Percentiles rank a stretch among this genome's conserved stretches.
Conservation (phyloP, 1,140 invertebrate genomes). For the Pseudobourletiella spinata region DNA sequence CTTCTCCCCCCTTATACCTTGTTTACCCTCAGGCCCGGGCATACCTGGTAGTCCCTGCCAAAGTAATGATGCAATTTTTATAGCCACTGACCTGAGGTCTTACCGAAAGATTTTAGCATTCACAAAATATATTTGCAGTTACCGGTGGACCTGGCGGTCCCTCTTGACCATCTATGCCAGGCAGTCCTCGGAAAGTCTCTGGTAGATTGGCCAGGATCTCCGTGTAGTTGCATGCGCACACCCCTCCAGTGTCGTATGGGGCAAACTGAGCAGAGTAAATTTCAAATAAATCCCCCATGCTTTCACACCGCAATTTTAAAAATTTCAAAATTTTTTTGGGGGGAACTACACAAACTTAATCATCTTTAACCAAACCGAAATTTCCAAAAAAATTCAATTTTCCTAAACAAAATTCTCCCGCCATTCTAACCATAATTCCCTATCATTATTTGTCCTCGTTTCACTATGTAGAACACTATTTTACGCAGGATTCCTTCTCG, state of each 20-base stretch:
- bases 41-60: conserved; percentile 12
- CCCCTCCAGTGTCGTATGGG: conserved; percentile 25
- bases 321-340: background rate
- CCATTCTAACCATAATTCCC: no score
- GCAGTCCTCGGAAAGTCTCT: conserved; percentile 27
- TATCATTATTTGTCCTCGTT: no score
- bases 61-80: background rate
- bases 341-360: background rate
- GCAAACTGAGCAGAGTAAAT: conserved; percentile 2
- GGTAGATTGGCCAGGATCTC: conserved; percentile 29
- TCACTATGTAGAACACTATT: no score
- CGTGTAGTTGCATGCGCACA: conserved; percentile 31
- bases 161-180: conserved; percentile 19
- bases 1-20: conserved; percentile 28
- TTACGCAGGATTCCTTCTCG: no score
- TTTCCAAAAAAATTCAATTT: background rate
- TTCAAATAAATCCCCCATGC: background rate
- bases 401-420: background rate
- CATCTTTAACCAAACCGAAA: background rate
- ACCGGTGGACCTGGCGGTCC: conserved; percentile 21
- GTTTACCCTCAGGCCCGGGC: conserved; percentile 23
- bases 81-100: background rate
- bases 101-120: background rate
- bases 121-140: no score
- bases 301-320: background rate